phyloP scores from a whole-genome alignment of 2,113 vertebrate genomes.

The Pica pica region DNA sequence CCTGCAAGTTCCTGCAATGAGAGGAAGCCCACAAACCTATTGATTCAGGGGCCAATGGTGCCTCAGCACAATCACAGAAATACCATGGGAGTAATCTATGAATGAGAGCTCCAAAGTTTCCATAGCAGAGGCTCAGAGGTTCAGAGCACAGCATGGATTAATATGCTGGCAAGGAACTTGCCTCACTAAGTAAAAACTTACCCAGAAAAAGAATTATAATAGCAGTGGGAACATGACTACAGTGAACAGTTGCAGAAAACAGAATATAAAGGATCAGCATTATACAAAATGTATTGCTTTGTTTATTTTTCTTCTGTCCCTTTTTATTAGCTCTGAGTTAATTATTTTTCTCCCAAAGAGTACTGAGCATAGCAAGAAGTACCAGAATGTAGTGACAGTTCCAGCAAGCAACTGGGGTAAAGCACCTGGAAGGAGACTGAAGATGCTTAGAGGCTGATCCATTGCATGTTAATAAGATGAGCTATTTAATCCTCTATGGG shows the following conservation, averaged over 20 bases:
- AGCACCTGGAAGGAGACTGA: neutral
- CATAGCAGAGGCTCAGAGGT: neutral
- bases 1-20: neutral
- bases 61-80: neutral
- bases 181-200: neutral
- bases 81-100: neutral
- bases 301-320: neutral
- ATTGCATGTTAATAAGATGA: neutral
- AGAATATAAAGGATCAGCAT: neutral
- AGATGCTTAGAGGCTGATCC: neutral
- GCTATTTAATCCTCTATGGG: neutral
- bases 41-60: neutral
- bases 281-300: neutral
- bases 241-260: neutral
- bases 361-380: neutral
- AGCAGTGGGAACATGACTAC: neutral
- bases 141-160: neutral
- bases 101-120: neutral
- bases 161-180: neutral
- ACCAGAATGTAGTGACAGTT: neutral
- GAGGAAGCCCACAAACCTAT: neutral
- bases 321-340: neutral
- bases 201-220: neutral
- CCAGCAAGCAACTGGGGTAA: neutral
- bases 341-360: neutral